Conservation (phyloP, 2,113 vertebrate species). For the Rhabdornis inornatus region DNA sequence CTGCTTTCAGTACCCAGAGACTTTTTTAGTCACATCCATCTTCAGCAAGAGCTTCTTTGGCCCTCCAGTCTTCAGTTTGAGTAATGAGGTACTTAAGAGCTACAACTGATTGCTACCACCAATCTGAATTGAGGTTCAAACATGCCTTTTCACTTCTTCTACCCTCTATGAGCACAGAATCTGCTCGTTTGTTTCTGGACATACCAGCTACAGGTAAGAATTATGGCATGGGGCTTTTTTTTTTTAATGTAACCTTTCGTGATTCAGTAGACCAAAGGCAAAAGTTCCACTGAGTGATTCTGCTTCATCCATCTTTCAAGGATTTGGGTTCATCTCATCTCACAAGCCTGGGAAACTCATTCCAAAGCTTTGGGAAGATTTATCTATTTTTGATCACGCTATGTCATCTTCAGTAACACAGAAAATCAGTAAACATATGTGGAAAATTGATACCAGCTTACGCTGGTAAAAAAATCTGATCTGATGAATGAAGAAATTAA, state of each 20-base stretch:
- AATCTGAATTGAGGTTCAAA: not conserved
- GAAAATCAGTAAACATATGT: not conserved
- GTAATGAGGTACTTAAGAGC: not conserved
- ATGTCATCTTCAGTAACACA: not conserved
- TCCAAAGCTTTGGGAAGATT: not conserved
- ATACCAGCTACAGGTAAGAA: not conserved
- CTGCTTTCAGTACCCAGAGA: not conserved
- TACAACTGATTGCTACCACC: not conserved
- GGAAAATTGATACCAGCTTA: constrained; percentile 12
- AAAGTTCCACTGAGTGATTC: not conserved
- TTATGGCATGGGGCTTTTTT: too few species aligned
- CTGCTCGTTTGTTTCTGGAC: not conserved
- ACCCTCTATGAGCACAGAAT: not conserved
- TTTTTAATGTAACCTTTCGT: not conserved
- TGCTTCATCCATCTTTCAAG: not conserved
- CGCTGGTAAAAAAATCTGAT: not conserved
- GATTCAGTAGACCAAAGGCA: not conserved
- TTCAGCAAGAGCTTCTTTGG: not conserved
- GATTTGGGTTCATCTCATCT: not conserved
- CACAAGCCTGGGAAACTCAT: not conserved
- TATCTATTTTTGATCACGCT: not conserved
- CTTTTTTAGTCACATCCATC: not conserved
- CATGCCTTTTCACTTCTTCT: not conserved
- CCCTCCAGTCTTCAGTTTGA: not conserved
- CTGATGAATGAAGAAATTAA: not conserved